Evolutionary conservation across 2,888 invertebrate species (phyloP).

Genomic region (Drosophila kuntzei): DNA sequence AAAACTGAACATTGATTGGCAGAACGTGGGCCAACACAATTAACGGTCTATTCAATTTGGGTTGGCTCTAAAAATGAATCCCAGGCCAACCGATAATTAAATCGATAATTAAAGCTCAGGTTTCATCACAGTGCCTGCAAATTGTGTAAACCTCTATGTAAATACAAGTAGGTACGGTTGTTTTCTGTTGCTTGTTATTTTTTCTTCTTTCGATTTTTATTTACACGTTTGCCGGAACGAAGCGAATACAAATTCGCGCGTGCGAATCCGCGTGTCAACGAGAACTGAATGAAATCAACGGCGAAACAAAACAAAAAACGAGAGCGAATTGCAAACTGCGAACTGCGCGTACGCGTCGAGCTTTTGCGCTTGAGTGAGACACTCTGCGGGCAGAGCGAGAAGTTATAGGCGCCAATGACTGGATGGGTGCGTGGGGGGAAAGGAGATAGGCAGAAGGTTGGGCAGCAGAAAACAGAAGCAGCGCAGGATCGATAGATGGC

Average conservation of each 20-base stretch:
- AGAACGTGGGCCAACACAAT: constrained; percentile 43
- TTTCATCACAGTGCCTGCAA: constrained; percentile 29
- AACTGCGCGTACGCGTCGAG: constrained; percentile 30
- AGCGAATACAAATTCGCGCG: constrained; percentile 47
- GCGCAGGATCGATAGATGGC: constrained; percentile 47
- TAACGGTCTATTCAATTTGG: constrained; percentile 28
- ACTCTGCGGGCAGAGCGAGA: constrained; percentile 12
- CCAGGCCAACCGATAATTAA: constrained; percentile 31
- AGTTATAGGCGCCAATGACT: constrained; percentile 23
- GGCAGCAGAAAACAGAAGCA: neutral
- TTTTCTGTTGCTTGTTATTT: constrained; percentile 1
- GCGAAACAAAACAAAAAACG: constrained; percentile 18
- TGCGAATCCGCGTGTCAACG: constrained; percentile 76
- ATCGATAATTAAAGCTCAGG: constrained; percentile 35
- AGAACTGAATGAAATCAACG: constrained; percentile 69
- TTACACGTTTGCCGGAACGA: constrained; percentile 13
- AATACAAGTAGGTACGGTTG: too few relatives aligned
- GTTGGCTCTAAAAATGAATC: constrained; percentile 4
- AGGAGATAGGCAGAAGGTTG: neutral
- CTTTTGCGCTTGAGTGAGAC: constrained; percentile 35
- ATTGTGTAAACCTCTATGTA: constrained; percentile 39
- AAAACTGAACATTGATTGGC: constrained; percentile 12
- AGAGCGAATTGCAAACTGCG: constrained; percentile 19
- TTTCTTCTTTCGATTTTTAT: constrained; percentile 1
- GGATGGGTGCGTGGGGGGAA: neutral